Base-by-base conservation (phyloP, 2,797 vertebrate genomes). In the Ptychadena robeensis region DNA sequence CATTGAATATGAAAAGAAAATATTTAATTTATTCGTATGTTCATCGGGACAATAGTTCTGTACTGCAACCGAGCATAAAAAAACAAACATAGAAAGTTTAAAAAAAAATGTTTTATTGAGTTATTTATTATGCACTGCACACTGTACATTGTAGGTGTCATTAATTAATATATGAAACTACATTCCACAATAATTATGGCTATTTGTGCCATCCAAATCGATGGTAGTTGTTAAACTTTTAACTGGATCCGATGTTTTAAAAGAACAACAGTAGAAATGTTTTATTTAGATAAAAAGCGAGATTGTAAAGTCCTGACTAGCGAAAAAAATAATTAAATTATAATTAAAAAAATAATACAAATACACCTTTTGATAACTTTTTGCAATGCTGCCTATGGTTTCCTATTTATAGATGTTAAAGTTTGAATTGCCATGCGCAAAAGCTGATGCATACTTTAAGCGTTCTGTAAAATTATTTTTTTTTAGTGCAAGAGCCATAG, bases 161-260 rank as follows among this genome's bases (percentile, higher is more conserved):
- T 78, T 68, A 53, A 63, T 84, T 74, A 85, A 80, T 85, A 85
- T 80, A 48, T 81, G 72, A 75, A 81, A 76, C 64, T 85, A 85
- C 83, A 85, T 85, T 85, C 83, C 78, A 85, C 83, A 85, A 80
- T 73, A 85, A 53, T 75, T 85, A 85, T 85, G 83, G 83, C 83
- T 85, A 80, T 85, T 71, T 57, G 65, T 75, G 72, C 83, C 78
- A 85, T 85, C 78, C 63, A 70, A 81, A 76, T 37, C 8, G 78
- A 85, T 80, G 72, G 83, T 85, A 57, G 63, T 71, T 74, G 68
- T 76, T 68, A 57, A 69, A 80, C 35, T 57, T 76, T 76, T 82
- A 69, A 77, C 69, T 71, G 7, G 32, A 70, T 71, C 37, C 22
- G 8, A 34, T 76, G 27, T 40, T 74, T 66, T 75, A 48, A 82